Conservation (phyloP, 1,140 invertebrate genomes). For the Drosophila tristis region DNA sequence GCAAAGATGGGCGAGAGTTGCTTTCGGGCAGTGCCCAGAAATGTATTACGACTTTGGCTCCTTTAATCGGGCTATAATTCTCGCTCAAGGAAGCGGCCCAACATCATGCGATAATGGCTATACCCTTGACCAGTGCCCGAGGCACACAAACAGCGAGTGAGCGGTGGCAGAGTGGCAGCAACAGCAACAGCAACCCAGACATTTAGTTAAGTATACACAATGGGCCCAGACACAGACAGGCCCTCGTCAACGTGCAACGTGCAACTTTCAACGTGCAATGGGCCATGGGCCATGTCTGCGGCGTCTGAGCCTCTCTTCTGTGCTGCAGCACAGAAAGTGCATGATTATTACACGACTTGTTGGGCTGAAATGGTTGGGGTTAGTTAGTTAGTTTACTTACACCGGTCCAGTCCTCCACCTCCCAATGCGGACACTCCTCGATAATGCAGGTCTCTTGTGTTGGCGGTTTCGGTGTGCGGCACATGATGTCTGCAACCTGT, state of each 20-base stretch:
- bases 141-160: conserved; percentile 37
- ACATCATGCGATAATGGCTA: background rate
- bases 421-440: conserved; percentile 93
- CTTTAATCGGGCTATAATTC: no score
- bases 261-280: conserved; percentile 5
- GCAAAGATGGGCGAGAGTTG: background rate
- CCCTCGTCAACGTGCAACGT: conserved; percentile 38
- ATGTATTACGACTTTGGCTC: background rate
- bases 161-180: conserved; percentile 1
- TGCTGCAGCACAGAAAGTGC: conserved; percentile 58
- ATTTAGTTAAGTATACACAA: conserved; percentile 69
- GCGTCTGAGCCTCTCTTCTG: conserved; percentile 21
- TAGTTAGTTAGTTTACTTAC: conserved; percentile 86
- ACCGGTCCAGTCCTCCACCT: conserved; percentile 92
- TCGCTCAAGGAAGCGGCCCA: background rate
- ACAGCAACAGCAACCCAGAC: conserved; percentile 52
- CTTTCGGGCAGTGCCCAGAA: no score
- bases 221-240: conserved; percentile 44
- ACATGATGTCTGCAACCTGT: conserved; percentile 90
- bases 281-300: background rate
- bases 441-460: conserved; percentile 92
- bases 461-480: conserved; percentile 89
- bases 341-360: conserved; percentile 69
- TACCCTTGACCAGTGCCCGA: conserved; percentile 7
- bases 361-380: conserved; percentile 15